Evolutionary conservation across 2,113 vertebrate genomes (phyloP), one percentile per base, ranked within the genome.

Genomic region (Turdus rufiventris): DNA sequence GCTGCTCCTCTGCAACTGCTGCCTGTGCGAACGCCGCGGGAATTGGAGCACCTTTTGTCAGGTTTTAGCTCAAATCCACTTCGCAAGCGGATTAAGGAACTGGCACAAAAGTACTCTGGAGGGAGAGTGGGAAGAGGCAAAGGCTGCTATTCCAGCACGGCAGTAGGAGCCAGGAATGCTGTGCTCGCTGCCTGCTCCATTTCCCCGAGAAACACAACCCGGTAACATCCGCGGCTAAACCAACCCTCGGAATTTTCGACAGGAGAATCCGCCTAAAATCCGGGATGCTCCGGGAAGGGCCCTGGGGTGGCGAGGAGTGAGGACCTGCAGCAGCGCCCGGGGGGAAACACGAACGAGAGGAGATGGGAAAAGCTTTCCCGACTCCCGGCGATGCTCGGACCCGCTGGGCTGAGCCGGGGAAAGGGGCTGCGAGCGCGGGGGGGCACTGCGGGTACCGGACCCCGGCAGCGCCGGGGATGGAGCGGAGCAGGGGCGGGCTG

Each of bases 151-250:
- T 91, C 93, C 85, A 51, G 92, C 71, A 50, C 56, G 14, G 88
- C 9, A 21, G 34, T 0, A 60, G 77, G 66, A 94, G 77, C 85
- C 31, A 34, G 20, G 70, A 43, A 63, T 26, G 92, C 93, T 36
- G 93, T 25, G 83, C 85, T 62, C 42, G 73, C 92, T 25, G 90
- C 92, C 93, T 95, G 96, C 92, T 96, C 96, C 93, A 96, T 96
- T 93, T 95, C 92, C 58, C 70, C 0, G 31, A 85, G 88, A 88
- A 93, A 57, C 85, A 79, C 89, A 94, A 60, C 36, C 89, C 54
- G n/a, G 25, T 28, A 75, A 88, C 78, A 72, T 28, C 76, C 19
- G 54, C 95, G 23, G 42, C 50, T 29, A 33, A 82, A 58, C 47
- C 95, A 76, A 4, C 28, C 58, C 90, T 57, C 29, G 45, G 85